A percentile compares a stretch with the other conserved stretches of the same genome.
Conservation (phyloP, 2,113 vertebrate genomes). For the Heloderma charlesbogerti region DNA sequence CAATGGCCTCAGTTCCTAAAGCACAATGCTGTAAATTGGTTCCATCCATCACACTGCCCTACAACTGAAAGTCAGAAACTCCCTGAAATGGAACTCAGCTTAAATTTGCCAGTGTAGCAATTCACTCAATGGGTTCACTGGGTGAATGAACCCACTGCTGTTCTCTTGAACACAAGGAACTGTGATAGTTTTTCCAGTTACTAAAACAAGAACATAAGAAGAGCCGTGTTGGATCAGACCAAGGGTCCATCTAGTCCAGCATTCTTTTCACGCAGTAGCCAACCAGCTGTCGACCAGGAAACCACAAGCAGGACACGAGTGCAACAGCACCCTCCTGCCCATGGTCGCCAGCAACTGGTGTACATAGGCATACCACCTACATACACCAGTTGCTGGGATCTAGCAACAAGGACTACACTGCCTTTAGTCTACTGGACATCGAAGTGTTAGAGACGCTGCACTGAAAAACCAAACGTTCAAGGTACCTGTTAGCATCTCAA, state of each 20-base stretch:
- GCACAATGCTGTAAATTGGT: background rate
- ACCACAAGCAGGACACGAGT: too few relatives aligned
- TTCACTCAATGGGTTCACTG: slow-evolving; percentile 61
- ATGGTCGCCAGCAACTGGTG: too few relatives aligned
- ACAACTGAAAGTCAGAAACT: slow-evolving; percentile 51
- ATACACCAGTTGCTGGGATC: too few relatives aligned
- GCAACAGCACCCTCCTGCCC: too few relatives aligned
- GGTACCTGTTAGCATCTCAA: slow-evolving; percentile 75
- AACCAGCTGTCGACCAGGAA: too few relatives aligned
- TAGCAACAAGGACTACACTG: slow-evolving; percentile 52
- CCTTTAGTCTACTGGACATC: slow-evolving; percentile 54
- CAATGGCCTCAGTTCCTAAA: background rate
- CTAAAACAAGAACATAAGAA: too few relatives aligned
- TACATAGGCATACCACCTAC: too few relatives aligned
- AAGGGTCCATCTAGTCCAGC: too few relatives aligned
- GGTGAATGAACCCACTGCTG: slow-evolving; percentile 44
- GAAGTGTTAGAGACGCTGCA: slow-evolving; percentile 73
- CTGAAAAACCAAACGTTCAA: slow-evolving; percentile 75
- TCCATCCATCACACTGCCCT: background rate
- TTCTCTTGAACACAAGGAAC: slow-evolving; percentile 52
- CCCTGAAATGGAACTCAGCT: slow-evolving; percentile 41
- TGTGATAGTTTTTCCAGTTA: slow-evolving; percentile 46
- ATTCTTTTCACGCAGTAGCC: too few relatives aligned
- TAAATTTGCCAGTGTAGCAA: slow-evolving; percentile 60
- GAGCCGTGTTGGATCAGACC: too few relatives aligned